Percentiles rank a stretch among this genome's conserved stretches.
phyloP scores from a whole-genome alignment of 1,140 invertebrate species.

The Drosophila nannoptera region DNA sequence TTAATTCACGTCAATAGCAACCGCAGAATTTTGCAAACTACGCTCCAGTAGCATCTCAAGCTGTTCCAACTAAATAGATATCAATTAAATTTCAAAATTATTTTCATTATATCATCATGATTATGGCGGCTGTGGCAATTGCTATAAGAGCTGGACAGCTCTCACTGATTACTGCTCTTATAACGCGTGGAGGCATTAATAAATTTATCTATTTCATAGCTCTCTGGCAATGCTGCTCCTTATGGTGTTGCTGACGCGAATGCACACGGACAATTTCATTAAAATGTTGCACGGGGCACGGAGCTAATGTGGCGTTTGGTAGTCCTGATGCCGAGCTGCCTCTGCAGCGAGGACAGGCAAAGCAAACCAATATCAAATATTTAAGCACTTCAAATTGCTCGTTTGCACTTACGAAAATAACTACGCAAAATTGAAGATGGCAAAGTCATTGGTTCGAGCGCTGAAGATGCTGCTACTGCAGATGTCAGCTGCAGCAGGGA shows the following conservation, averaged over 20 bases:
- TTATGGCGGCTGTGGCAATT: background rate
- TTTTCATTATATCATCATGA: constrained; percentile 32
- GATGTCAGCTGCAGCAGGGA: constrained; percentile 1
- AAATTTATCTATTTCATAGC: constrained; percentile 54
- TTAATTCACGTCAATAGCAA: constrained; percentile 57
- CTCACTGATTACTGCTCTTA: constrained; percentile 16
- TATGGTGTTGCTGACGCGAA: constrained; percentile 23
- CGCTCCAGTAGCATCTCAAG: constrained; percentile 4
- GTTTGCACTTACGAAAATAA: constrained; percentile 76
- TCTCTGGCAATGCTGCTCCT: constrained; percentile 11
- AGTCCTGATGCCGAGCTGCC: background rate
- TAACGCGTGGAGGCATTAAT: constrained; percentile 36
- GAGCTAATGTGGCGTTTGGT: constrained; percentile 20
- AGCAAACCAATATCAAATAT: constrained; percentile 75
- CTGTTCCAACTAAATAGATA: constrained; percentile 9
- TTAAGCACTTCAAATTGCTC: constrained; percentile 76
- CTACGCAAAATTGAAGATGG: constrained; percentile 66
- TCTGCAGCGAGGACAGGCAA: constrained; percentile 29
- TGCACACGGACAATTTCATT: constrained; percentile 67
- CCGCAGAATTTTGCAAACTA: constrained; percentile 32
- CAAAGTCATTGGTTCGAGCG: constrained; percentile 20
- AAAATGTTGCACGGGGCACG: constrained; percentile 55
- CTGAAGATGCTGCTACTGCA: background rate
- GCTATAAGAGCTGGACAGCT: background rate
- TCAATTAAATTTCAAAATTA: constrained; percentile 54